phyloP scores from a whole-genome alignment of 2,888 invertebrate genomes.

The Rhagophthalmus giganteus region DNA sequence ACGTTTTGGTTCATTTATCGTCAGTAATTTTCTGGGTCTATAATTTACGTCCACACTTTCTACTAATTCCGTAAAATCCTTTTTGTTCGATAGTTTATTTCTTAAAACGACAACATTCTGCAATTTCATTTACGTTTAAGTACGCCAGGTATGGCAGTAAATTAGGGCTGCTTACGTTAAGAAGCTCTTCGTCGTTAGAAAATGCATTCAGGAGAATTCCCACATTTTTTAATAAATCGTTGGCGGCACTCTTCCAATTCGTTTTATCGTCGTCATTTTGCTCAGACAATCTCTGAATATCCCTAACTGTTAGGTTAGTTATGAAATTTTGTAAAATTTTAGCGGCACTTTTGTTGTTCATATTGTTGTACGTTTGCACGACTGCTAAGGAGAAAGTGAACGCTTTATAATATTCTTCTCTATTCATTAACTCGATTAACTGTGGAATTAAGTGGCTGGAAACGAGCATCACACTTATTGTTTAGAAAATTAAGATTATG shows the following conservation, averaged over 20 bases:
- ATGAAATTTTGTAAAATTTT: slow-evolving; percentile 4
- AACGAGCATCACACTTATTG: not conserved
- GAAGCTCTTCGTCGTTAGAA: slow-evolving; percentile 1
- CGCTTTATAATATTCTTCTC: slow-evolving; percentile 16
- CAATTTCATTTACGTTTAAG: slow-evolving; percentile 5
- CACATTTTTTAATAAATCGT: slow-evolving; percentile 14
- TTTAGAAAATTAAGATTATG: not conserved
- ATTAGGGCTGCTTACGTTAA: slow-evolving; percentile 21
- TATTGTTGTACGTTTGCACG: slow-evolving; percentile 11
- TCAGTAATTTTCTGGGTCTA: not conserved
- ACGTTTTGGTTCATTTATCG: not conserved
- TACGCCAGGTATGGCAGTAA: not conserved
- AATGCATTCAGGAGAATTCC: slow-evolving; percentile 11
- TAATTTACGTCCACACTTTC: not conserved
- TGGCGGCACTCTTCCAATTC: slow-evolving; percentile 11
- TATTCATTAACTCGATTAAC: slow-evolving; percentile 7
- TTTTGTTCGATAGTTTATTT: slow-evolving; percentile 11
- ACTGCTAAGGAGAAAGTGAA: slow-evolving; percentile 6
- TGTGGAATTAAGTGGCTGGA: too few species aligned
- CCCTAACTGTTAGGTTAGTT: slow-evolving; percentile 5
- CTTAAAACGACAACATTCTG: slow-evolving; percentile 16
- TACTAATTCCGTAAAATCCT: slow-evolving; percentile 1
- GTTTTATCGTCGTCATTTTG: slow-evolving; percentile 1
- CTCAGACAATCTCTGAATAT: slow-evolving; percentile 14
- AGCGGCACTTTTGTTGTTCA: slow-evolving; percentile 1